phyloP scores from a whole-genome alignment of 1,140 invertebrate genomes.

The Idris sp. region DNA sequence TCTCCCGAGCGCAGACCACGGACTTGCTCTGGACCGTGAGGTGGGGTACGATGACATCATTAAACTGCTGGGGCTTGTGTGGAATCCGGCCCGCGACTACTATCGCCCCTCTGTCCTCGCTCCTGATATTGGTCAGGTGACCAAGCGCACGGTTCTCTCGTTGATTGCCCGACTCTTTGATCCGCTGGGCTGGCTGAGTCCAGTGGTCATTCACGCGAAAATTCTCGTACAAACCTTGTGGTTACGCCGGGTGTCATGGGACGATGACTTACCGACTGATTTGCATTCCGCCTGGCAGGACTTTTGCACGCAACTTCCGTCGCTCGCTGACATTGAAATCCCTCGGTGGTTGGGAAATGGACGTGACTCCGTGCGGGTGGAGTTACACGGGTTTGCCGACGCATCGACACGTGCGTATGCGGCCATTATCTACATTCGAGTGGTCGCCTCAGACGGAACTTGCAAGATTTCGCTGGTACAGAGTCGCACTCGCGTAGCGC shows the following conservation, averaged over 20 bases:
- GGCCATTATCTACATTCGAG: neutral
- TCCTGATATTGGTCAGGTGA: neutral
- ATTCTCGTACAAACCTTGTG: neutral
- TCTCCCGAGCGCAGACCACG: slow-evolving; percentile 1
- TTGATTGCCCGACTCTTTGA: neutral
- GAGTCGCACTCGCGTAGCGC: neutral
- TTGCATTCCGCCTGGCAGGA: neutral
- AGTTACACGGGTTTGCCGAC: neutral
- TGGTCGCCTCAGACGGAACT: neutral
- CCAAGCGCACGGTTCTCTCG: neutral
- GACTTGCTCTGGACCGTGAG: neutral
- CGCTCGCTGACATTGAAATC: neutral
- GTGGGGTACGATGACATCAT: neutral
- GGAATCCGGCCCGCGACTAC: neutral
- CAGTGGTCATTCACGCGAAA: neutral
- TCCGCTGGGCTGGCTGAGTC: neutral
- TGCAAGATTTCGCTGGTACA: neutral
- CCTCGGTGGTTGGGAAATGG: neutral
- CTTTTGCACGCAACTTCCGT: neutral
- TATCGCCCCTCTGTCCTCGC: neutral
- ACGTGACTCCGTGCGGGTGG: neutral
- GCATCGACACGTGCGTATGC: neutral
- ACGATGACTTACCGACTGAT: neutral
- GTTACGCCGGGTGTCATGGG: neutral
- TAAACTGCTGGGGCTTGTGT: neutral